Conservation (phyloP, 2,888 invertebrate genomes). For the Lampropteryx suffumata region DNA sequence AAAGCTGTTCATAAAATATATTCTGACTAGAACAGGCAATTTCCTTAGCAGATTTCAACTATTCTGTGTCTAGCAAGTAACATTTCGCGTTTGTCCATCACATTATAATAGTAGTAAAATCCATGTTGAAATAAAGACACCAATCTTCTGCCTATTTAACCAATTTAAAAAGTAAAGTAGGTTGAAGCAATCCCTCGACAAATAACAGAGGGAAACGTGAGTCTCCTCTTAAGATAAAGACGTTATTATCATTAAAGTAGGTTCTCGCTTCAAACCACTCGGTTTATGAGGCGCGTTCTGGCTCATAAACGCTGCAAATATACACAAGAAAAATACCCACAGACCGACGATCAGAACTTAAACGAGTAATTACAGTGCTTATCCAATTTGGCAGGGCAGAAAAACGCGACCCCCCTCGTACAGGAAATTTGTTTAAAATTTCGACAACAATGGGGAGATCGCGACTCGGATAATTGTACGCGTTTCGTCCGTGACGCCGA, state of each 20-base stretch:
- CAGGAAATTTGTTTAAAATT: conserved; percentile 83
- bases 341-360: conserved; percentile 62
- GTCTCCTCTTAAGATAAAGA: conserved; percentile 35
- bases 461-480: conserved; percentile 74
- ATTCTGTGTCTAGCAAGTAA: too few species aligned
- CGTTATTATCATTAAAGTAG: conserved; percentile 45
- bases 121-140: conserved; percentile 14
- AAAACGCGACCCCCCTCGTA: conserved; percentile 78
- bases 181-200: conserved; percentile 30
- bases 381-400: conserved; percentile 80
- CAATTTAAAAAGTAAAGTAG: conserved; percentile 32
- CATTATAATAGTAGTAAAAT: neutral
- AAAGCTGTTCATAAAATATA: neutral
- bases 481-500: conserved; percentile 71
- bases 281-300: conserved; percentile 48
- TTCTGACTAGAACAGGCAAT: neutral
- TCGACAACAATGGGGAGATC: conserved; percentile 82
- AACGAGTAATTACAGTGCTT: conserved; percentile 80
- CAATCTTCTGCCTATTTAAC: conserved; percentile 22
- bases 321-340: conserved; percentile 61
- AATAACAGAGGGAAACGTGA: conserved; percentile 33
- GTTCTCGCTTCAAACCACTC: conserved; percentile 38
- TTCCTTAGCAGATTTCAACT: too few species aligned
- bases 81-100: too few species aligned
- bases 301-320: conserved; percentile 62